Evolutionary conservation across 1,140 invertebrate genomes (phyloP).

Genomic region (Drosophila subobscura): DNA sequence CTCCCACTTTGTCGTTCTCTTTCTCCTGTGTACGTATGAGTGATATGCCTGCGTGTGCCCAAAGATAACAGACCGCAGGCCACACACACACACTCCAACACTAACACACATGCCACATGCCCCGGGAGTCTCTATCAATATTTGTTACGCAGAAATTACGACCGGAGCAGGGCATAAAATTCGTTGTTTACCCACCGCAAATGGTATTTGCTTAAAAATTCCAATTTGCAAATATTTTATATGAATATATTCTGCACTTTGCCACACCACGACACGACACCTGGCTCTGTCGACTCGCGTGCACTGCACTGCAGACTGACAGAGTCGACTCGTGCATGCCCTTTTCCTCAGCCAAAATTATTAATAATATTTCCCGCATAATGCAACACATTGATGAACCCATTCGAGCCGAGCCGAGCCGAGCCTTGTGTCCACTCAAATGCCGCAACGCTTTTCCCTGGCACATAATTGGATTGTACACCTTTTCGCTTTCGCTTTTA

Average conservation of each 20-base stretch:
- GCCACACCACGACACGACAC: background rate
- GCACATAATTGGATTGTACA: constrained; percentile 24
- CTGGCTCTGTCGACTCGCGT: background rate
- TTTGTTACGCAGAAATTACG: constrained; percentile 24
- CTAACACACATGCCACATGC: background rate
- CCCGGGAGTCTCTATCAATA: constrained; percentile 18
- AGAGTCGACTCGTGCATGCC: no score
- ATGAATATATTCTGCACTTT: background rate
- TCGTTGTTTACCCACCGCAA: constrained; percentile 21
- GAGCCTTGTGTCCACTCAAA: no score
- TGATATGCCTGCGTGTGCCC: constrained; percentile 41
- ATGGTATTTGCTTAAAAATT: constrained; percentile 48
- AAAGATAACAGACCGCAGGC: constrained; percentile 37
- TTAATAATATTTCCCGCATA: no score
- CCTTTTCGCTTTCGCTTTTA: background rate
- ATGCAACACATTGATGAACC: no score
- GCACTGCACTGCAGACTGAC: no score
- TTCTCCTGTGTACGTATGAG: constrained; percentile 22
- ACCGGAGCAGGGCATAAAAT: constrained; percentile 1
- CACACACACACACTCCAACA: background rate
- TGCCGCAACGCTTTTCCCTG: no score
- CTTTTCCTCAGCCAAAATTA: no score
- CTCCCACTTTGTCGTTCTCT: no score
- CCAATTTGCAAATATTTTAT: constrained; percentile 37
- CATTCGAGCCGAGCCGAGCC: no score